Conservation (phyloP, 2,888 invertebrate species). For the Rotaria macrura region DNA sequence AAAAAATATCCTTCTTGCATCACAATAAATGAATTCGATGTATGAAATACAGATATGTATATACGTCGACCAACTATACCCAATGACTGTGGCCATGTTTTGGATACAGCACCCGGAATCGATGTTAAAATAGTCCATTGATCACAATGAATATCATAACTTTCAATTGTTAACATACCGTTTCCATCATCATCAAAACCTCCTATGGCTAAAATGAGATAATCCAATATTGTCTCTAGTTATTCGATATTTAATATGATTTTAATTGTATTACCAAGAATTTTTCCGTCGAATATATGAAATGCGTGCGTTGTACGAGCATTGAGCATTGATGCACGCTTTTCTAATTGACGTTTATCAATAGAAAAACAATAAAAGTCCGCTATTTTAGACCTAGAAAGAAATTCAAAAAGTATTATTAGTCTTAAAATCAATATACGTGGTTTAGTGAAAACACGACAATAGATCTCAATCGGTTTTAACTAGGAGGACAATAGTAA, state of each 20-base stretch:
- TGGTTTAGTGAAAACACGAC: too few species aligned
- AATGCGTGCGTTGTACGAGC: constrained; percentile 4
- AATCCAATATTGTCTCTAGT: too few species aligned
- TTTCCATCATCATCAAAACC: constrained; percentile 21
- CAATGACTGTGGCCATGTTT: constrained; percentile 5
- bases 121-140: constrained; percentile 11
- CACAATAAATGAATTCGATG: constrained; percentile 9
- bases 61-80: neutral
- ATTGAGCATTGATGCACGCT: neutral
- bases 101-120: neutral
- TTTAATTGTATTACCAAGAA: neutral
- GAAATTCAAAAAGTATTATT: too few species aligned
- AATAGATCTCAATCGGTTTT: too few species aligned
- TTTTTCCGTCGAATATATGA: neutral
- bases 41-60: constrained; percentile 16
- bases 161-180: constrained; percentile 14
- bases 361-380: constrained; percentile 10
- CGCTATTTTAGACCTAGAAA: neutral
- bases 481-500: too few species aligned
- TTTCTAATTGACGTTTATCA: neutral
- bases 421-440: too few species aligned
- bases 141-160: neutral
- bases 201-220: neutral
- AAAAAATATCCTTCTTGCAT: constrained; percentile 22
- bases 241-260: neutral